Evolutionary conservation across 2,888 invertebrate species (phyloP).

Genomic region (Pseudoips prasinana): DNA sequence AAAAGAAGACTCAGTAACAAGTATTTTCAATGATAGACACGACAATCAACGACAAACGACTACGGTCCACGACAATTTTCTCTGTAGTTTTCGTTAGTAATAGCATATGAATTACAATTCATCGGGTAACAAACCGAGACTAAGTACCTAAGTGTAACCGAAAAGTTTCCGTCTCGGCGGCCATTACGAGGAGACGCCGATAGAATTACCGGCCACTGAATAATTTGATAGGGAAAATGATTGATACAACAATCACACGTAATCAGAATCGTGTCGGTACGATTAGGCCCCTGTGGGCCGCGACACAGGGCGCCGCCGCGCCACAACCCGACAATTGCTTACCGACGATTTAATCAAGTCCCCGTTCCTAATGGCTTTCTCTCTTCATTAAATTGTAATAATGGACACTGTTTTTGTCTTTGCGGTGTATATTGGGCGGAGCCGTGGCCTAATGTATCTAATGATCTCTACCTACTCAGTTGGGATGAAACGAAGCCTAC

Average conservation of each 20-base stretch:
- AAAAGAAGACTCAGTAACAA: too few species aligned
- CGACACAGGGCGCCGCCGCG: conserved; percentile 52
- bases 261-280: conserved; percentile 77
- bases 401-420: conserved; percentile 67
- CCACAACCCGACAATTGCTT: conserved; percentile 58
- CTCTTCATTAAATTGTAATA: conserved; percentile 79
- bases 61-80: conserved; percentile 49
- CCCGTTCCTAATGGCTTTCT: conserved; percentile 68
- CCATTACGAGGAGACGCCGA: conserved; percentile 68
- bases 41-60: conserved; percentile 39
- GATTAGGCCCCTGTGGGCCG: conserved; percentile 63
- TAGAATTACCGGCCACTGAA: conserved; percentile 78
- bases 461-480: conserved; percentile 33
- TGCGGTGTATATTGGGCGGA: conserved; percentile 49
- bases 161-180: conserved; percentile 63
- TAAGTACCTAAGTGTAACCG: conserved; percentile 77
- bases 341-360: conserved; percentile 75
- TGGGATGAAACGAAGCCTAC: conserved; percentile 3
- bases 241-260: conserved; percentile 79
- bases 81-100: conserved; percentile 62
- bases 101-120: conserved; percentile 73
- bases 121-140: conserved; percentile 76
- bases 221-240: conserved; percentile 80
- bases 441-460: conserved; percentile 41
- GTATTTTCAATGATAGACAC: conserved; percentile 26